A percentile compares a stretch with the other conserved stretches of the same genome.
Evolutionary conservation across 2,113 vertebrate species (phyloP).

Genomic region (Lophura nycthemera): DNA sequence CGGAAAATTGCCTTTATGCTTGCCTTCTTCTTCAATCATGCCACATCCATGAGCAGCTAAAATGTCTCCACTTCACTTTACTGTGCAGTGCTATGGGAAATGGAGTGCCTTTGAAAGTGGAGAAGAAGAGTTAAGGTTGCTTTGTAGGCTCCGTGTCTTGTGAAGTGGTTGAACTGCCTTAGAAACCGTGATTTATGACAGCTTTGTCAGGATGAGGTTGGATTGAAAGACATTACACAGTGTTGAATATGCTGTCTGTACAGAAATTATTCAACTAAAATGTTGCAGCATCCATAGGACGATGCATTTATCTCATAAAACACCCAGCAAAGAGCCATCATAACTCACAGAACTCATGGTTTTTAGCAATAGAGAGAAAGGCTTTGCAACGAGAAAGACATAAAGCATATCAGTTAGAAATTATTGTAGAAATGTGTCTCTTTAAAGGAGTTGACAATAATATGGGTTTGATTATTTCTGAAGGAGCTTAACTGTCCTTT

Average conservation of each 20-base stretch:
- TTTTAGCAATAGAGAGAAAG: neutral
- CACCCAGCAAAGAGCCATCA: neutral
- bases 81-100: neutral
- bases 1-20: neutral
- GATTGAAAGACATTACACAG: neutral
- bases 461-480: slow-evolving; percentile 39
- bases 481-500: slow-evolving; percentile 41
- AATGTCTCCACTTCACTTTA: accelerated
- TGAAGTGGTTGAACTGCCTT: neutral
- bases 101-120: neutral
- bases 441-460: slow-evolving; percentile 32
- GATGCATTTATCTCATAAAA: slow-evolving; percentile 6
- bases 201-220: neutral
- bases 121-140: neutral
- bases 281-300: neutral
- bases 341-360: neutral
- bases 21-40: neutral
- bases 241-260: neutral
- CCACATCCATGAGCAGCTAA: accelerated
- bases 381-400: neutral
- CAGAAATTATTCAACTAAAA: neutral
- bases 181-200: neutral
- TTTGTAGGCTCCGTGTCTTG: neutral
- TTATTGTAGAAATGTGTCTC: neutral
- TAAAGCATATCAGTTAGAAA: neutral